Evolutionary conservation across 2,888 invertebrate genomes (phyloP).

Genomic region (Amphimallon solstitiale): DNA sequence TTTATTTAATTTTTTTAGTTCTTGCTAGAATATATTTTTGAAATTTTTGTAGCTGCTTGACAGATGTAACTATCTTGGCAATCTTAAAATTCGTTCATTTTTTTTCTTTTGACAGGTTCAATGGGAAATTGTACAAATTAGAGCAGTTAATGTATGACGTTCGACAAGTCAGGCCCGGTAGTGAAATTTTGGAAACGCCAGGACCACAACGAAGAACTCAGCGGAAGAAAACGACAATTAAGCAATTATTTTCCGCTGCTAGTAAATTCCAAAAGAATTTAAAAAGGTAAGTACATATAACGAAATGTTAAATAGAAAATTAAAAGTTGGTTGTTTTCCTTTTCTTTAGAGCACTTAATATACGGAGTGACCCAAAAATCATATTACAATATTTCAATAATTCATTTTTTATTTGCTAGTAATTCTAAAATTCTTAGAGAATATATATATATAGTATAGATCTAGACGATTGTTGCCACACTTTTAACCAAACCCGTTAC

Average conservation of each 20-base stretch:
- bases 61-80: neutral
- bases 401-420: too few relatives aligned
- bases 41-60: neutral
- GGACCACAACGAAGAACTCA: constrained; percentile 76
- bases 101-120: constrained; percentile 63
- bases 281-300: constrained; percentile 70
- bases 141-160: constrained; percentile 81
- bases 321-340: too few relatives aligned
- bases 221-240: constrained; percentile 89
- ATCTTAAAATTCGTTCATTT: constrained; percentile 8
- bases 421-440: too few relatives aligned
- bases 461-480: too few relatives aligned
- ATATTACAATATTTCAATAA: too few relatives aligned
- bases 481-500: too few relatives aligned
- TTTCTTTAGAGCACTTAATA: too few relatives aligned
- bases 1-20: too few relatives aligned
- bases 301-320: too few relatives aligned
- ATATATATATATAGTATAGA: too few relatives aligned
- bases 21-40: neutral
- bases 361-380: too few relatives aligned
- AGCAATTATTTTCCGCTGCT: constrained; percentile 94
- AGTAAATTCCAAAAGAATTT: constrained; percentile 97
- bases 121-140: constrained; percentile 76
- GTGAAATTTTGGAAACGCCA: constrained; percentile 75
- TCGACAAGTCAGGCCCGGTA: constrained; percentile 67